Conservation (phyloP, 2,797 vertebrate species). For the Petrocephalus sullivani region DNA sequence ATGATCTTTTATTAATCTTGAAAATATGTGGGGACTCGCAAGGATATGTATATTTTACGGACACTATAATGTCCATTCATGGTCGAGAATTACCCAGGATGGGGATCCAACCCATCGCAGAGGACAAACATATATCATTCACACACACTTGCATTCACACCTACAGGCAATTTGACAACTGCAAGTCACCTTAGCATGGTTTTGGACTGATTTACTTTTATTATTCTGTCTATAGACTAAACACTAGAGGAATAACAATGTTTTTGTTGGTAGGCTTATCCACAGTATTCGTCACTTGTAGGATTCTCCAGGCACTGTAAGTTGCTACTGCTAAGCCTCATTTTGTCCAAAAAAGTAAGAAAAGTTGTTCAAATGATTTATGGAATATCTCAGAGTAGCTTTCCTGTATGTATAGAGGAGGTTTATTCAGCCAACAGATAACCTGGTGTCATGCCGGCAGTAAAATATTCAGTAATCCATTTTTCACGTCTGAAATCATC, state of each 20-base stretch:
- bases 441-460: background rate
- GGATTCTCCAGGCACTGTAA: background rate
- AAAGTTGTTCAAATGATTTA: background rate
- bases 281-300: background rate
- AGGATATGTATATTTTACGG: background rate
- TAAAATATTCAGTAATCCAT: background rate
- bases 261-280: background rate
- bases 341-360: constrained; percentile 7
- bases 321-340: background rate
- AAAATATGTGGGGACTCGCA: background rate
- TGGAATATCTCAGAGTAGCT: background rate
- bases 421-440: background rate
- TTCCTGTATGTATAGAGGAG: background rate
- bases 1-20: background rate
- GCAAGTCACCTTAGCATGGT: background rate
- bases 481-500: background rate
- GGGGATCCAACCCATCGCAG: background rate
- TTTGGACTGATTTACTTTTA: background rate
- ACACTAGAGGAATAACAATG: background rate
- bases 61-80: background rate
- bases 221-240: background rate
- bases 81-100: background rate
- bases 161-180: background rate
- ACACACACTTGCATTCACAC: background rate
- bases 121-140: background rate